Conservation (phyloP, 2,797 vertebrate species). For the Sciurus carolinensis region DNA sequence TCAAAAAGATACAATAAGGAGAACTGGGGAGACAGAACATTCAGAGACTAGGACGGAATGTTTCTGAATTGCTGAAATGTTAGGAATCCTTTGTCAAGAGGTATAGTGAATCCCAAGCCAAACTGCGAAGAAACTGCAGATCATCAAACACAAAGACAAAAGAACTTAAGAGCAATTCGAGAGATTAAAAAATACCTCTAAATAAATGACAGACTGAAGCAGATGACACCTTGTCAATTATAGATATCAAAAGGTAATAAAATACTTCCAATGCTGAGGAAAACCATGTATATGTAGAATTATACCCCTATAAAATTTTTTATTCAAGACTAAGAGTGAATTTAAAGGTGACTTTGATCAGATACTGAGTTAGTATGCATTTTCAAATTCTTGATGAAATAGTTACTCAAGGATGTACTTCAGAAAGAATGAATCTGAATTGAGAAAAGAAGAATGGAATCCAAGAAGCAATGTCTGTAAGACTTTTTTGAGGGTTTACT, state of each 20-base stretch:
- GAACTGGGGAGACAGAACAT: neutral
- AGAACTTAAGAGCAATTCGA: neutral
- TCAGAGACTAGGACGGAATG: neutral
- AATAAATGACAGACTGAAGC: neutral
- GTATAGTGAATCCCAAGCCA: neutral
- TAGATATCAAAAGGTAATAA: neutral
- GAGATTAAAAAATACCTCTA: neutral
- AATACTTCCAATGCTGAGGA: neutral
- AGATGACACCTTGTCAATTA: neutral
- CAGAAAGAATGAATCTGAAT: neutral
- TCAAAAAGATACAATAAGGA: neutral
- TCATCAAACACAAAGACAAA: neutral
- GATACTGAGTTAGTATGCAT: neutral
- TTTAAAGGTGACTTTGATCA: conserved; percentile 20
- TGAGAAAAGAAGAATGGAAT: neutral
- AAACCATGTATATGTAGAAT: neutral
- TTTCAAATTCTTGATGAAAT: conserved; percentile 14
- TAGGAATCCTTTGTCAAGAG: neutral
- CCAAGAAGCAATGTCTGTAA: neutral
- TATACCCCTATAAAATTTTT: neutral
- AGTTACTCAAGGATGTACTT: conserved; percentile 15
- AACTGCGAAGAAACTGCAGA: neutral
- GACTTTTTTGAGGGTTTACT: neutral
- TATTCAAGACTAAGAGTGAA: neutral
- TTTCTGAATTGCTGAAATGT: neutral